Percentiles rank a stretch among this genome's conserved stretches.
phyloP scores from a whole-genome alignment of 1,140 invertebrate genomes.

The Bilobella aurantiaca region DNA sequence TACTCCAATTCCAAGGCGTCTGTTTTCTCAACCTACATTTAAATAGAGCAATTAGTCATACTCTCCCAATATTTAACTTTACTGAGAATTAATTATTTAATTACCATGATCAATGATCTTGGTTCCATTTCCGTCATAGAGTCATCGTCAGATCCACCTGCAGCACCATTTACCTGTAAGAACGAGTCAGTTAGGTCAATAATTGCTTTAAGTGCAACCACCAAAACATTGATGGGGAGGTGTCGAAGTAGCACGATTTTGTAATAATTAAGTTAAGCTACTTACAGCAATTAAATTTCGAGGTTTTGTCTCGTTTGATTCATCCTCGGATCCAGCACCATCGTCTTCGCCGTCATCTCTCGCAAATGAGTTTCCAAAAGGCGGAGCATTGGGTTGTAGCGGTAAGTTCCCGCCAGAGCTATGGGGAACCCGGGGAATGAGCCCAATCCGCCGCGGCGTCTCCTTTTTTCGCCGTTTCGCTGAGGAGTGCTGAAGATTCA shows the following conservation, averaged over 20 bases:
- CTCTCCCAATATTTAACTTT: neutral
- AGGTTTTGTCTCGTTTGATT: neutral
- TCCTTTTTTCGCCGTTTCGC: slow-evolving; percentile 35
- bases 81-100: neutral
- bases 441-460: slow-evolving; percentile 21
- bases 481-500: slow-evolving; percentile 7
- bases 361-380: neutral
- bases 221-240: too few species aligned
- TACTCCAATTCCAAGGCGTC: neutral
- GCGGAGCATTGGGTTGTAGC: slow-evolving; percentile 9
- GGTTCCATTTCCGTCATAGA: neutral
- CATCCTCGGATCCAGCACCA: slow-evolving; percentile 22
- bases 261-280: neutral
- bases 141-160: neutral
- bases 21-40: neutral
- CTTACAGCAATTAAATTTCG: neutral
- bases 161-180: slow-evolving; percentile 3
- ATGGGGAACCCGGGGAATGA: neutral
- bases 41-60: neutral
- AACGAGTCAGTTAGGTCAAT: neutral
- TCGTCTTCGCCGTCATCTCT: slow-evolving; percentile 16
- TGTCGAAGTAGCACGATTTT: too few species aligned
- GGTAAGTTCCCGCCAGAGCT: neutral
- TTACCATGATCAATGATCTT: neutral
- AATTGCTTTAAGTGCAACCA: too few species aligned